Evolutionary conservation across 2,888 invertebrate species (phyloP), one percentile per base, ranked within the genome.

Genomic region (Plagodis pulveraria): DNA sequence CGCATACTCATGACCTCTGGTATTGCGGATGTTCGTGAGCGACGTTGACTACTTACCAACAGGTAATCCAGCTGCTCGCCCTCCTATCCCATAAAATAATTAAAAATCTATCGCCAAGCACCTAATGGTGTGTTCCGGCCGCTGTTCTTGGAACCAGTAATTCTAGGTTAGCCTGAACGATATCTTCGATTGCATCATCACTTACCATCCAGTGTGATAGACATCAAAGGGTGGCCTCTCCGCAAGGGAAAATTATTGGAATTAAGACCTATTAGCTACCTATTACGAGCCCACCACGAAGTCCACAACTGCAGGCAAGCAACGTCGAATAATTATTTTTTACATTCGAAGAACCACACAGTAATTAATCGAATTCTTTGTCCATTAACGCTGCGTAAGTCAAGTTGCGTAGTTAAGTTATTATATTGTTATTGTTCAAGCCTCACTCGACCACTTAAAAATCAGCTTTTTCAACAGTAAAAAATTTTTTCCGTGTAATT

Each of bases 331-430:
- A 40, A 49, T 49, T 49, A 32, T 40, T 6, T 56, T 55, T 69
- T 61, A 53, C 71, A 74, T 80, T 81, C 78, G 71, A 57, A 59
- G 78, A 79, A 80, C 54, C 66, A 56, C 52, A 63, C 70, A 75
- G 78, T 85, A 78, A 84, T 82, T 79, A 76, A 71, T 76, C 72
- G 74, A 81, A 87, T 87, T 83, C 86, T 74, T 81, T 80, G 77
- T 65, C 85, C 81, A 81, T 81, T 81, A 74, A 63, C 74, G 60
- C 58, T 65, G 61, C 67, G 75, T 64, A 61, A 66, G 75, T 79
- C 32, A 50, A 74, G 69, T 78, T 70, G 71, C 72, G 83, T 83
- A 86, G 86, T 87, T 86, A 88, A 88, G 87, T 89, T 85, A 87
- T 88, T 88, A 87, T 81, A 81, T 76, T 76, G 76, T 80, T 82